Evolutionary conservation across 2,797 vertebrate species (phyloP).

Genomic region (Etheostoma perlongum): DNA sequence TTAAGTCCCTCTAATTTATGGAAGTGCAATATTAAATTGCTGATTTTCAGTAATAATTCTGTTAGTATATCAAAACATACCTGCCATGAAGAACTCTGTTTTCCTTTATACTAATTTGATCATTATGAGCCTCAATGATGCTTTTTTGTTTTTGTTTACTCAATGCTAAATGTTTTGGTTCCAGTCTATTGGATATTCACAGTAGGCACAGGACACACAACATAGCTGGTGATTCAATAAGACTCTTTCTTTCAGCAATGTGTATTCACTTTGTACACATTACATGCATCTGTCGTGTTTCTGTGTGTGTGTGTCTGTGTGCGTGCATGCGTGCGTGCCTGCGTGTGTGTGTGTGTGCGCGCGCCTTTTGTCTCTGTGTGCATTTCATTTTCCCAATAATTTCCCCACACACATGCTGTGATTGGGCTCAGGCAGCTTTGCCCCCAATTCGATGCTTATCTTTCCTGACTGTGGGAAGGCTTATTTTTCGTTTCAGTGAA

Average conservation of each 20-base stretch:
- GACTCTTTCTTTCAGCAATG: conserved; percentile 35
- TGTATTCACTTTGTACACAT: conserved; percentile 44
- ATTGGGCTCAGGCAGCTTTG: conserved; percentile 52
- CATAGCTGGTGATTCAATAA: conserved; percentile 59
- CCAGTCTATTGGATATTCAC: conserved; percentile 61
- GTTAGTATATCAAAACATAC: conserved; percentile 9
- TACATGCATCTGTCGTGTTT: conserved; percentile 14
- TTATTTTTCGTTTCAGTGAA: conserved; percentile 74
- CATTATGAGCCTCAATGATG: conserved; percentile 18
- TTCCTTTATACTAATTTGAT: conserved; percentile 15
- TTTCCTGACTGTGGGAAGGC: conserved; percentile 62
- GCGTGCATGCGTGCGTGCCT: conserved; percentile 17
- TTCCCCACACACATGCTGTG: conserved; percentile 34
- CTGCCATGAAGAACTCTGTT: background rate
- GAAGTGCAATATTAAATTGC: background rate
- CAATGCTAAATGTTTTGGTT: conserved; percentile 49
- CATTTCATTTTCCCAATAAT: conserved; percentile 47
- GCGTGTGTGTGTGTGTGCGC: no score
- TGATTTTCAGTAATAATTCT: background rate
- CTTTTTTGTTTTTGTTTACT: conserved; percentile 37
- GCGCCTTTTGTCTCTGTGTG: background rate
- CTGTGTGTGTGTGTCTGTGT: background rate
- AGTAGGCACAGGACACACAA: conserved; percentile 45
- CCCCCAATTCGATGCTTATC: conserved; percentile 61
- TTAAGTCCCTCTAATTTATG: background rate